Conservation (phyloP, 2,797 vertebrate species). For the Urophycis tenuis region DNA sequence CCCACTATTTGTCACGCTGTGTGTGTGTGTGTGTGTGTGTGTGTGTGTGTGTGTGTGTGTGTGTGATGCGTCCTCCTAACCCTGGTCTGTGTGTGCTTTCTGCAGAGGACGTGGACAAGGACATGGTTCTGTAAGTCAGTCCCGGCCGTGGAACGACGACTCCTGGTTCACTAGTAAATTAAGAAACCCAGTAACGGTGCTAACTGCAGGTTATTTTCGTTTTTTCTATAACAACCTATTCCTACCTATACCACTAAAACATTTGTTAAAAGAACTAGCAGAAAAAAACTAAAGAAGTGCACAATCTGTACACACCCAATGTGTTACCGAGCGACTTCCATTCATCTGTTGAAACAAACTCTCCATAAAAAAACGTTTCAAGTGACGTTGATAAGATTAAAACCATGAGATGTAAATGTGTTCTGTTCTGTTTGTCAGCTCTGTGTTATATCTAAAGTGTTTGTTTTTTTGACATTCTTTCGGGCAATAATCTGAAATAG, state of each 20-base stretch:
- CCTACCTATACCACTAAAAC: constrained; percentile 77
- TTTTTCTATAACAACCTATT: constrained; percentile 58
- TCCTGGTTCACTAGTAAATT: constrained; percentile 80
- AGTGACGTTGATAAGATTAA: constrained; percentile 44
- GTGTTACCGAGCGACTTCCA: constrained; percentile 29
- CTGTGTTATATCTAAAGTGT: constrained; percentile 47
- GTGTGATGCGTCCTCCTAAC: neutral
- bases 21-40: neutral
- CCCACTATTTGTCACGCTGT: no score
- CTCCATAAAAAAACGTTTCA: constrained; percentile 44
- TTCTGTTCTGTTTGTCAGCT: constrained; percentile 22
- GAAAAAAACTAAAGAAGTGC: constrained; percentile 52
- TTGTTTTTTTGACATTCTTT: constrained; percentile 18
- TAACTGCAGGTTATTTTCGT: constrained; percentile 65
- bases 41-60: neutral
- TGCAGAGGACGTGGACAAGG: constrained; percentile 94
- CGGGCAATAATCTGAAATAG: constrained; percentile 54
- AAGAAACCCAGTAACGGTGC: constrained; percentile 85
- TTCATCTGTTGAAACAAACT: constrained; percentile 42
- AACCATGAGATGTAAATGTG: constrained; percentile 56
- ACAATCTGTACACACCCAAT: constrained; percentile 59
- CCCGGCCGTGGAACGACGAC: constrained; percentile 47
- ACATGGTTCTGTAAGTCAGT: constrained; percentile 85
- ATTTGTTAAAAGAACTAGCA: constrained; percentile 26
- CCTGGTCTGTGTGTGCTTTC: constrained; percentile 55